These are phyloP conservation scores for Gymnocheta viridis DNA, from an alignment of 2,888 invertebrate genomes.

Conservation along the genomic window DNA sequence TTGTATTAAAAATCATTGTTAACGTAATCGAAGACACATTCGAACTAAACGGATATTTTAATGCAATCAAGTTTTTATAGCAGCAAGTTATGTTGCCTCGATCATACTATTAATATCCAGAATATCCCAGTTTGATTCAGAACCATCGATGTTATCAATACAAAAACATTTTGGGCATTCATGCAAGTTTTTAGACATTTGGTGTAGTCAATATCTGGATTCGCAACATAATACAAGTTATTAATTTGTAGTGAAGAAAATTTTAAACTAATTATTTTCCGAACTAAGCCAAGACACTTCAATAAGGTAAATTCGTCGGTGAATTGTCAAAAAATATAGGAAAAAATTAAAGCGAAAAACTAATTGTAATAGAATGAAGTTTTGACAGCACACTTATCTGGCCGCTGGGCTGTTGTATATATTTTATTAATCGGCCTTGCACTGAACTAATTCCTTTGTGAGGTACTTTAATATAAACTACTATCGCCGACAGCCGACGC, in stretches of 20 bases:
- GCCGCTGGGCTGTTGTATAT: no score
- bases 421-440: no score
- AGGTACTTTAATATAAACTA: no score
- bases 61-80: conserved; percentile 1
- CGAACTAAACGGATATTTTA: neutral
- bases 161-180: neutral
- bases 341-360: no score
- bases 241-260: neutral
- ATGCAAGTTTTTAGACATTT: neutral
- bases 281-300: no score
- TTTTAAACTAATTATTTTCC: no score
- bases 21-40: neutral
- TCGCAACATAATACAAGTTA: neutral
- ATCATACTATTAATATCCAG: neutral
- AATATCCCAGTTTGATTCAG: conserved; percentile 18
- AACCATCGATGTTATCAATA: neutral
- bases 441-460: no score
- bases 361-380: no score
- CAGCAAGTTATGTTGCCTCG: neutral
- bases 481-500: no score
- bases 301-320: no score
- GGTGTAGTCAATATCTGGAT: neutral
- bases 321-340: no score
- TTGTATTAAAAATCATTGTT: neutral
- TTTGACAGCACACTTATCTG: no score